These are phyloP conservation scores for Athripsodes cinereus DNA, from an alignment of 2,888 invertebrate genomes.

Conservation along the genomic window DNA sequence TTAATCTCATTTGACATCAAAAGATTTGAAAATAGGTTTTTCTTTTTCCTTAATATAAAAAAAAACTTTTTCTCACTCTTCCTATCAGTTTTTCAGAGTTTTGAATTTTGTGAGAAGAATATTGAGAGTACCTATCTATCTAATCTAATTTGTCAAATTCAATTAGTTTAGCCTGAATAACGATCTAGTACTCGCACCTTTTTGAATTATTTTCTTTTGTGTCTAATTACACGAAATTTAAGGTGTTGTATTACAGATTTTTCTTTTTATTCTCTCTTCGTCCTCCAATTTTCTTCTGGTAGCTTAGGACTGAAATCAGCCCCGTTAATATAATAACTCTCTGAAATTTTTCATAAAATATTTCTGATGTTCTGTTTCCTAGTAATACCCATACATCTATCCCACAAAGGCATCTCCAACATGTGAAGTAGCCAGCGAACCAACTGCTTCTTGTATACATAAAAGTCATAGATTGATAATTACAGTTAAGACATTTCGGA, in stretches of 20 bases:
- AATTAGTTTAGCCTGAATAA: not conserved
- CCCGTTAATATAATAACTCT: no score
- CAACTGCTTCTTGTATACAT: no score
- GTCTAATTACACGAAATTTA: not conserved
- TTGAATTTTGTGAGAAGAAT: not conserved
- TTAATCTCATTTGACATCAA: not conserved
- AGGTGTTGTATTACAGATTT: no score
- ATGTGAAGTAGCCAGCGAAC: no score
- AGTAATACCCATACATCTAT: no score
- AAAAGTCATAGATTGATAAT: no score
- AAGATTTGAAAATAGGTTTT: not conserved
- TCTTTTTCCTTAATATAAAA: not conserved
- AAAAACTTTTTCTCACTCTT: not conserved
- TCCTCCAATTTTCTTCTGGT: not conserved
- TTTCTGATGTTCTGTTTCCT: no score
- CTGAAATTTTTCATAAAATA: no score
- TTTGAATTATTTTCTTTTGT: not conserved
- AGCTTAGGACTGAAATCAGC: no score
- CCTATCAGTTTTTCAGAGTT: not conserved
- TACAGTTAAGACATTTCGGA: no score
- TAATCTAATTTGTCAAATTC: not conserved
- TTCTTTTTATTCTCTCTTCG: no score
- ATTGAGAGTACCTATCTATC: not conserved
- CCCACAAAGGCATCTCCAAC: no score
- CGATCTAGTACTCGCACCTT: not conserved